Conservation (phyloP, 2,113 vertebrate species). For the zebrafish (Danio rerio) region DNA sequence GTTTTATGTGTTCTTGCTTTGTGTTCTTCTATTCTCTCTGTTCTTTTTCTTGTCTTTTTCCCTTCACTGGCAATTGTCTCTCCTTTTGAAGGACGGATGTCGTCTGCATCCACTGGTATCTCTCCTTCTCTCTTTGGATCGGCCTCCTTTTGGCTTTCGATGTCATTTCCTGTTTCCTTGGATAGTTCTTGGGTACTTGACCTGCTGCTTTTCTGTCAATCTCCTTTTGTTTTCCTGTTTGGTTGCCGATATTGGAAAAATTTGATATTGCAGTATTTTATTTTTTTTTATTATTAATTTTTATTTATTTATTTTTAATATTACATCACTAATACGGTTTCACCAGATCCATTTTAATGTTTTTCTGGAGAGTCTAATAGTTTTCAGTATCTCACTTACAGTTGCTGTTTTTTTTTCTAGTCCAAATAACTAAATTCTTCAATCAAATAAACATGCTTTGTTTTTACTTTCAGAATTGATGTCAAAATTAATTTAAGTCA, state of each 20-base stretch:
- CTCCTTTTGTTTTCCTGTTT: conserved; percentile 21
- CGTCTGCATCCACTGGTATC: conserved; percentile 65
- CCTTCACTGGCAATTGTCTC: conserved; percentile 40
- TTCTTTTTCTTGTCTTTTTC: conserved; percentile 35
- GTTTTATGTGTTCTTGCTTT: background rate
- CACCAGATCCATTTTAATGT: too few relatives aligned
- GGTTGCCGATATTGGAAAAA: background rate
- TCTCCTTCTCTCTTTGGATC: conserved; percentile 71
- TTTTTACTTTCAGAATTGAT: too few relatives aligned
- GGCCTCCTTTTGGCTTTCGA: conserved; percentile 71
- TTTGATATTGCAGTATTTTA: too few relatives aligned
- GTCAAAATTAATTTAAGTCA: too few relatives aligned
- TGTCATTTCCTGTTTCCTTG: conserved; percentile 77
- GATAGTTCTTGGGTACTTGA: conserved; percentile 74
- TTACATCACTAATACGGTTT: too few relatives aligned
- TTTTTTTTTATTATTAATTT: too few relatives aligned
- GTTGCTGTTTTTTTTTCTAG: too few relatives aligned
- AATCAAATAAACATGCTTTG: too few relatives aligned
- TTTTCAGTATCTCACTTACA: too few relatives aligned
- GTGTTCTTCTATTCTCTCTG: conserved; percentile 7
- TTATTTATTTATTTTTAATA: too few relatives aligned
- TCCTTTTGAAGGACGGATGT: conserved; percentile 65
- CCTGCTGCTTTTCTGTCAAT: conserved; percentile 50
- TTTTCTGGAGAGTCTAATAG: too few relatives aligned
- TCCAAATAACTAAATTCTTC: too few relatives aligned